Base-by-base conservation (phyloP, 1,140 invertebrate species). In the Heliconius congener region DNA sequence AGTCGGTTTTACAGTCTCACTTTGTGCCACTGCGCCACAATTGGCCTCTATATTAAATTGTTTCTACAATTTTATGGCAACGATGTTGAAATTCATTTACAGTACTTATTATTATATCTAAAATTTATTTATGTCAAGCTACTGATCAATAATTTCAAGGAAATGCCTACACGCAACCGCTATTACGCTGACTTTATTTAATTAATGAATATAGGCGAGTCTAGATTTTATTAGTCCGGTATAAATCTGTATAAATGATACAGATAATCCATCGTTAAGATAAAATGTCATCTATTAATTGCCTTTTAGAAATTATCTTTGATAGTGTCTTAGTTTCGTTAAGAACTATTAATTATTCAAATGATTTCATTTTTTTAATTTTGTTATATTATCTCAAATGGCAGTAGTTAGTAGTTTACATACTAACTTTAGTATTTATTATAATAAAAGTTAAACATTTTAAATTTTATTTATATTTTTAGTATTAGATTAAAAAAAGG, bases 191-290 rank as follows among this genome's bases (percentile, higher is more conserved):
- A 77, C 27, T 66, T 66, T 66, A 66, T 13, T 13, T 39, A 74
- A 77, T 80, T 74, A 81, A 81, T 74, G 57, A 73, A 52, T 66
- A 27, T 60, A 81, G 42, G 52, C 13, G 37, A 52, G n/a, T 42
- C 76, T 74, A 30, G 52, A 39, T 52, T 46, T 72, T 52, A 77
- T 37, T 19, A 34, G 27, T 76, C 66, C 42, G 37, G 39, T 37
- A 46, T 55, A 77, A 81, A 81, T 74, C 71, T 81, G n/a, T 46
- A 71, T 77, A 81, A 77, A 77, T 77, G 73, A 81, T 74, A 34
- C 37, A 73, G 55, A 77, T 81, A 81, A 73, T 52, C 11, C 30
- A 37, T 52, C 42, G 79, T 77, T 81, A 81, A 81, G 71, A 77
- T 81, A 73, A 46, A 55, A 50, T 71, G 50, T 27, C 8, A 72